These are phyloP conservation scores for Drosophila nasuta DNA, from an alignment of 1,140 invertebrate genomes.

Conservation along the genomic window DNA sequence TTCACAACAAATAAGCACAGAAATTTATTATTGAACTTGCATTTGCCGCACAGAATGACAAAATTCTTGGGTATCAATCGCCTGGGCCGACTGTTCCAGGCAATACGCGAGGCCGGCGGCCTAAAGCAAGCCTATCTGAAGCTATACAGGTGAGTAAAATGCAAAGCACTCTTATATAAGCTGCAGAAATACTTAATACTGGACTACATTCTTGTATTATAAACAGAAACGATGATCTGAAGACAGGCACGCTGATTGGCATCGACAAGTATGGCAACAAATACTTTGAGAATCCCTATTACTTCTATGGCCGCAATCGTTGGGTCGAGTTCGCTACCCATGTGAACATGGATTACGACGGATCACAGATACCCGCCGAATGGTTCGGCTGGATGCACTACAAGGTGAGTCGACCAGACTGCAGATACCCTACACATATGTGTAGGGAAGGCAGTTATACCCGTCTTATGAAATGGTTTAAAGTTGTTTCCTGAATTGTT, in stretches of 20 bases:
- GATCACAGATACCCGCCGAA: conserved; percentile 95
- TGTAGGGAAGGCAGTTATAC: no score
- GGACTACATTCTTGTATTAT: background rate
- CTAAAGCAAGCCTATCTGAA: conserved; percentile 88
- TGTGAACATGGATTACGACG: conserved; percentile 94
- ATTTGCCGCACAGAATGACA: conserved; percentile 85
- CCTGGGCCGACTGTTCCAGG: conserved; percentile 87
- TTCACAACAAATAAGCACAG: conserved; percentile 24
- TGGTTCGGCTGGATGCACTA: conserved; percentile 96
- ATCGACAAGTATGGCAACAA: conserved; percentile 98
- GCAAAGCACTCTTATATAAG: conserved; percentile 80
- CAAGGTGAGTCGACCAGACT: conserved; percentile 84
- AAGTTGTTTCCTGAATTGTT: no score
- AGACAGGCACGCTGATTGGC: conserved; percentile 95
- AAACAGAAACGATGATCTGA: conserved; percentile 93
- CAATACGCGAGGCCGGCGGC: conserved; percentile 93
- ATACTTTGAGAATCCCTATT: conserved; percentile 96
- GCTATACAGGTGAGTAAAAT: conserved; percentile 89
- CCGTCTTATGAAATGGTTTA: no score
- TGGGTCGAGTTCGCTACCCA: conserved; percentile 96
- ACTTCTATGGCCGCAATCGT: conserved; percentile 96
- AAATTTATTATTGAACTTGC: background rate
- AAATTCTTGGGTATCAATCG: conserved; percentile 91
- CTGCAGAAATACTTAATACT: conserved; percentile 40
- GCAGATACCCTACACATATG: no score